Base-by-base conservation (phyloP, 2,888 invertebrate species). In the Liposcelis brunnea region DNA sequence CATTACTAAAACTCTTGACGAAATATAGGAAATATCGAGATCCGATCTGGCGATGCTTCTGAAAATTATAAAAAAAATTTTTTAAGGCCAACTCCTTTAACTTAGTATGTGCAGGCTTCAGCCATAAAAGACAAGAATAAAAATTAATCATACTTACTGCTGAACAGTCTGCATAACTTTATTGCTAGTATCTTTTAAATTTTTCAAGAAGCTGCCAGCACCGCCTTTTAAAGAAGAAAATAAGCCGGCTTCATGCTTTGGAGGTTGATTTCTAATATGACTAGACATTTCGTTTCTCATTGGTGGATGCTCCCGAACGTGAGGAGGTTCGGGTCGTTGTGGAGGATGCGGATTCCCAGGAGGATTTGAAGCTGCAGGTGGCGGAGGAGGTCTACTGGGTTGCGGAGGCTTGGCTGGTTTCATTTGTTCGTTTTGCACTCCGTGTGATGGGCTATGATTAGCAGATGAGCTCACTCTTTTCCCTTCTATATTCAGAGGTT, bases 121-220 rank as follows among this genome's bases (percentile, higher is more conserved):
- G n/a, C n/a, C n/a, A n/a, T n/a, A n/a, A n/a, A n/a, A n/a, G n/a
- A n/a, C n/a, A n/a, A n/a, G n/a, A 26, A 16, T 35, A 31, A 36
- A 14, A 34, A 10, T 35, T 31, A 31, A 12, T n/a, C n/a, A 31
- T 40, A 72, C 76, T 73, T 60, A 80, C 74, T 89, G 87, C 61
- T 90, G 90, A 52, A 95, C 87, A 32, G 91, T 87, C 61, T 94
- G 90, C 80, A 95, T 93, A 35, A 97, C 91, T 70, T 93, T 94
- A 32, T 81, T 82, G 15, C 94, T 91, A 0, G 93, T 94, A 58
- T 95, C 95, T 62, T 91, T 93, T 21, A 97, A 67, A 59, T 93
- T 94, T 58, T 90, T 91, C 49, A 95, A 69, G 55, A 94, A 79
- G 57, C 80, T 90, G 2, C 93, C 90, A 16, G 94, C 93, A 43